A percentile compares a stretch with the other conserved stretches of the same genome.
phyloP scores from a whole-genome alignment of 2,113 vertebrate species.

The Carollia perspicillata region DNA sequence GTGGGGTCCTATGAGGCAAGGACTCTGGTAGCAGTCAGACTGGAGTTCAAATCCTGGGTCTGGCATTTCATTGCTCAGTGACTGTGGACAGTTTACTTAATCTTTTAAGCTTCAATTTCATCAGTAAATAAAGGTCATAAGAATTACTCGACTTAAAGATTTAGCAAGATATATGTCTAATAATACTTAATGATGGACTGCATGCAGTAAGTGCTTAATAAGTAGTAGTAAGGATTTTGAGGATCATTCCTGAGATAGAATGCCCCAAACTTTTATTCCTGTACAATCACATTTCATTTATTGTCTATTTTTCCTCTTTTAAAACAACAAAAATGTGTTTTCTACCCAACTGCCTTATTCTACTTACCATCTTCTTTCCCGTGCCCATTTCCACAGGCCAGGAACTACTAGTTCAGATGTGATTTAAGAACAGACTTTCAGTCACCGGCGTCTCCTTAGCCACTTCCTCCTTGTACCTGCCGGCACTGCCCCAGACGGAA shows the following conservation, averaged over 20 bases:
- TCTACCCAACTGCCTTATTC: not conserved
- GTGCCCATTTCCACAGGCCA: not conserved
- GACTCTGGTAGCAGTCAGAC: not conserved
- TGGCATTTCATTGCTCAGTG: not conserved
- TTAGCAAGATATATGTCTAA: not conserved
- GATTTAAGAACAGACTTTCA: not conserved
- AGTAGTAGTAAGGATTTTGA: not conserved
- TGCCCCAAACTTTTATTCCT: not conserved
- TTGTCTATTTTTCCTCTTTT: not conserved
- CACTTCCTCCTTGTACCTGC: not conserved
- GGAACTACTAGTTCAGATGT: not conserved
- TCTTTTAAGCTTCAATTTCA: not conserved
- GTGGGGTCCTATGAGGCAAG: not conserved
- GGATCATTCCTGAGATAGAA: not conserved
- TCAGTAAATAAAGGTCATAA: constrained; percentile 10
- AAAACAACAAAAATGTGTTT: not conserved
- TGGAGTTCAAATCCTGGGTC: not conserved
- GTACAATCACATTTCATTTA: not conserved
- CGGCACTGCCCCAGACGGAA: not conserved
- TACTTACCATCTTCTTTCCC: not conserved
- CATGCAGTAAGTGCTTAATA: not conserved
- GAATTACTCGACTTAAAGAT: not conserved
- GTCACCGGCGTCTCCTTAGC: not conserved
- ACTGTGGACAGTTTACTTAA: not conserved
- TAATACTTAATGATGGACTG: not conserved